Conservation (phyloP, 2,113 vertebrate genomes). For the Sphaerodactylus townsendi region DNA sequence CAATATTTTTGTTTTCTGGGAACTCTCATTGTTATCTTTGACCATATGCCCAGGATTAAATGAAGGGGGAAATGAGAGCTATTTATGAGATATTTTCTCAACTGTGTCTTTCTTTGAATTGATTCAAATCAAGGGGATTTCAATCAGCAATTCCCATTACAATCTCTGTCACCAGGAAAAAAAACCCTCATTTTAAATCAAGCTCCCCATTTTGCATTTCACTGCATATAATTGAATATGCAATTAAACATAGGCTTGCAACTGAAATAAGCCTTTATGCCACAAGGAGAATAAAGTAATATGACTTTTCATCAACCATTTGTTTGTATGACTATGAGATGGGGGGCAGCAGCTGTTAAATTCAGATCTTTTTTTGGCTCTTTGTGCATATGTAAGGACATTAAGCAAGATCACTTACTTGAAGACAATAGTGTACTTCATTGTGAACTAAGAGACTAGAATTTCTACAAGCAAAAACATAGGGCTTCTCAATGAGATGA, state of each 20-base stretch:
- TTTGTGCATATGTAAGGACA: neutral
- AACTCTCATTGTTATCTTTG: neutral
- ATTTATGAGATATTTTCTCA: neutral
- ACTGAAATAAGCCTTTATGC: neutral
- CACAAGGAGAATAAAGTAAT: neutral
- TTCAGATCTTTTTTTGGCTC: too few relatives aligned
- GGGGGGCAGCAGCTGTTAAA: neutral
- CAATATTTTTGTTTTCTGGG: neutral
- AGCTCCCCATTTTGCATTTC: neutral
- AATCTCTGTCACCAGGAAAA: neutral
- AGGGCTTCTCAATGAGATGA: too few relatives aligned
- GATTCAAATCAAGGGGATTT: neutral
- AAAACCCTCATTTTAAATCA: neutral
- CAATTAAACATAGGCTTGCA: neutral
- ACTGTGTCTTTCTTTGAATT: neutral
- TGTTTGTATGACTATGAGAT: neutral
- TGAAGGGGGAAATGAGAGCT: constrained; percentile 17
- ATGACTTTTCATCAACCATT: neutral
- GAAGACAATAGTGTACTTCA: neutral
- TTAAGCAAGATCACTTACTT: neutral
- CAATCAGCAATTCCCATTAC: neutral
- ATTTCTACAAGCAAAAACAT: neutral
- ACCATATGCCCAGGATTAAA: constrained; percentile 5
- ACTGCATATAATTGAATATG: neutral
- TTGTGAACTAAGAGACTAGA: neutral